Conservation (phyloP, 2,888 invertebrate species). For the Aradus depressus region DNA sequence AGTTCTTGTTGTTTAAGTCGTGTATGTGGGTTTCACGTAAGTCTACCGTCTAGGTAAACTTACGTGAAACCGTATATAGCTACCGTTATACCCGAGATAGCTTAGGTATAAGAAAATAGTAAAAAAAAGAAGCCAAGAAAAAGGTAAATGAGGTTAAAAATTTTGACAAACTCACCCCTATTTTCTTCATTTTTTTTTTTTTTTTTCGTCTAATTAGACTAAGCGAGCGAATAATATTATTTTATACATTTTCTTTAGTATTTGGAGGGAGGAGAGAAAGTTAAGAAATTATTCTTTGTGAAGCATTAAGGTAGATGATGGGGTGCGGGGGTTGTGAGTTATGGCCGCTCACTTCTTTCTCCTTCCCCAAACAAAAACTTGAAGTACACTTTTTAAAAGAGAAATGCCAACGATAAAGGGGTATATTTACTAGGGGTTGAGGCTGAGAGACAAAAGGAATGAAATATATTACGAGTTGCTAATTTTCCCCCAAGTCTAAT, state of each 20-base stretch:
- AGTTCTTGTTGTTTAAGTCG: too few species aligned
- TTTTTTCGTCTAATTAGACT: constrained; percentile 2
- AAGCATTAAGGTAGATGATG: constrained; percentile 9
- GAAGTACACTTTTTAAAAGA: constrained; percentile 16
- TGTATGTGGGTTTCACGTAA: too few species aligned
- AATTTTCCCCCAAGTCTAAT: constrained; percentile 17
- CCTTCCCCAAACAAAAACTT: constrained; percentile 8
- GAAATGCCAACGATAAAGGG: constrained; percentile 14
- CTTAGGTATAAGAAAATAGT: too few species aligned
- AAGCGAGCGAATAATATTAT: constrained; percentile 10
- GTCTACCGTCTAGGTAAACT: too few species aligned
- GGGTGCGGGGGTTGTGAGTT: constrained; percentile 2
- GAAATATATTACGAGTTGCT: constrained; percentile 19
- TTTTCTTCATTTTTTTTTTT: neutral
- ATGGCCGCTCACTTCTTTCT: neutral
- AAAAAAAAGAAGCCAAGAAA: too few species aligned
- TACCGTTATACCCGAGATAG: too few species aligned
- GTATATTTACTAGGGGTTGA: constrained; percentile 5
- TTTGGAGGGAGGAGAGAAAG: neutral
- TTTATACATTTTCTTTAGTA: constrained; percentile 6
- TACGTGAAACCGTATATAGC: too few species aligned
- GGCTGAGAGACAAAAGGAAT: constrained; percentile 15
- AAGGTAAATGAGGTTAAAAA: too few species aligned
- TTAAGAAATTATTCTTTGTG: constrained; percentile 9
- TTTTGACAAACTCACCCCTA: too few species aligned